Evolutionary conservation across 1,140 invertebrate genomes (phyloP).

Genomic region (Holcopasites calliopsidis): DNA sequence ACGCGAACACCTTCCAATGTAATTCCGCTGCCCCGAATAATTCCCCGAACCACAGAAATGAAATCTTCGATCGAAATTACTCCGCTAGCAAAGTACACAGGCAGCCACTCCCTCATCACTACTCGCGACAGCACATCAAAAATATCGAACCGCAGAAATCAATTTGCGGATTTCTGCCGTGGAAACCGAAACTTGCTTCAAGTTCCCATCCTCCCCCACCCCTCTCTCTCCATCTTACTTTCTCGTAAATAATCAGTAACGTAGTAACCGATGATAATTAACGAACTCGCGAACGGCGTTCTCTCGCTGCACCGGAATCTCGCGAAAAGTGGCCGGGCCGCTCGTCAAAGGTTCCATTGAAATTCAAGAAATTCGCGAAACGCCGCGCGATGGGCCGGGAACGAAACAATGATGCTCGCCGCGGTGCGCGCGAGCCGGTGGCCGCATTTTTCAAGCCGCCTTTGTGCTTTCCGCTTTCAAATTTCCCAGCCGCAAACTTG

Average conservation of each 20-base stretch:
- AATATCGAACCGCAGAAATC: conserved; percentile 2
- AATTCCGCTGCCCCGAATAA: background rate
- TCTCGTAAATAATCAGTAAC: conserved; percentile 15
- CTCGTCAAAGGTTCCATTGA: conserved; percentile 12
- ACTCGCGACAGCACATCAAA: background rate
- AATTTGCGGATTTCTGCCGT: background rate
- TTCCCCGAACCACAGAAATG: background rate
- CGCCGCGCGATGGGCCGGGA: background rate
- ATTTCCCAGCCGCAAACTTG: conserved; percentile 51
- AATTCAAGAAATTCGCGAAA: conserved; percentile 28
- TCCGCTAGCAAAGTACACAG: background rate
- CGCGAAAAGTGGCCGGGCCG: too few relatives aligned
- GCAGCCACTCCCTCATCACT: background rate
- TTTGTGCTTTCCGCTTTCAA: conserved; percentile 43
- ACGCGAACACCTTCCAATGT: too few relatives aligned
- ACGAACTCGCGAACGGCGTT: background rate
- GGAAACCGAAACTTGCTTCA: background rate
- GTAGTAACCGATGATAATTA: background rate
- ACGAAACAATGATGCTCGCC: conserved; percentile 29
- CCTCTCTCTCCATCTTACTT: background rate
- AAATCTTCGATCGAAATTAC: background rate
- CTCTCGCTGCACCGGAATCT: too few relatives aligned
- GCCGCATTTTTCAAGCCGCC: conserved; percentile 37
- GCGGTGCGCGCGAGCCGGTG: background rate
- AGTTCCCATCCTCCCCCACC: background rate